These are phyloP conservation scores for Chaitophorus viminalis DNA, from an alignment of 2,888 invertebrate genomes.

Conservation along the genomic window DNA sequence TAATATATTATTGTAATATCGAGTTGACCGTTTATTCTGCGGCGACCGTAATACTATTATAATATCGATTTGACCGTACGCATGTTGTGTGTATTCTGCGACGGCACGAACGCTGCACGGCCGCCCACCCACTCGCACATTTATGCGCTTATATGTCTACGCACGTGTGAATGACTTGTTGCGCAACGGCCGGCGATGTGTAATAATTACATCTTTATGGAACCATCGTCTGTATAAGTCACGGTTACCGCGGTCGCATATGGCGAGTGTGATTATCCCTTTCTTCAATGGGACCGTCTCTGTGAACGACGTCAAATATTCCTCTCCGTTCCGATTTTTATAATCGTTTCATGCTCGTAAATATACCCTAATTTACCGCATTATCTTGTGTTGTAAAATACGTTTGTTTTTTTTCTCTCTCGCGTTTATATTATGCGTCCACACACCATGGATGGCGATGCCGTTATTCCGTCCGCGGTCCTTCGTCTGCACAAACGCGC, in stretches of 20 bases:
- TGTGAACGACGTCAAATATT: background rate
- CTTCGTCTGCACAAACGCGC: no score
- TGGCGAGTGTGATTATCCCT: background rate
- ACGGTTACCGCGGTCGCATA: slow-evolving; percentile 6
- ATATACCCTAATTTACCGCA: background rate
- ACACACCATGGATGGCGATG: no score
- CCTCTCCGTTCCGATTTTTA: no score
- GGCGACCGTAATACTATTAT: background rate
- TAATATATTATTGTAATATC: background rate
- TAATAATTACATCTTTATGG: slow-evolving; percentile 41
- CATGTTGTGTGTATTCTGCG: no score
- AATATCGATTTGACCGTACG: no score
- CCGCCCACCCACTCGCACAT: background rate
- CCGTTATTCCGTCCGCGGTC: no score
- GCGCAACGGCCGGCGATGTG: background rate
- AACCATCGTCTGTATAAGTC: slow-evolving; percentile 32
- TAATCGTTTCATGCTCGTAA: background rate
- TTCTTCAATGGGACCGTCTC: background rate
- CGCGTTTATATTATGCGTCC: background rate
- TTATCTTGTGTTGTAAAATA: background rate
- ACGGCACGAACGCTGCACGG: background rate
- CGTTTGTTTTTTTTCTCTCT: background rate
- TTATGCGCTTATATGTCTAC: background rate
- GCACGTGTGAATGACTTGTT: slow-evolving; percentile 26
- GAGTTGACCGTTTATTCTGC: background rate